These are phyloP conservation scores for Drosophila ohnishii DNA, from an alignment of 1,140 invertebrate species.

Conservation along the genomic window DNA sequence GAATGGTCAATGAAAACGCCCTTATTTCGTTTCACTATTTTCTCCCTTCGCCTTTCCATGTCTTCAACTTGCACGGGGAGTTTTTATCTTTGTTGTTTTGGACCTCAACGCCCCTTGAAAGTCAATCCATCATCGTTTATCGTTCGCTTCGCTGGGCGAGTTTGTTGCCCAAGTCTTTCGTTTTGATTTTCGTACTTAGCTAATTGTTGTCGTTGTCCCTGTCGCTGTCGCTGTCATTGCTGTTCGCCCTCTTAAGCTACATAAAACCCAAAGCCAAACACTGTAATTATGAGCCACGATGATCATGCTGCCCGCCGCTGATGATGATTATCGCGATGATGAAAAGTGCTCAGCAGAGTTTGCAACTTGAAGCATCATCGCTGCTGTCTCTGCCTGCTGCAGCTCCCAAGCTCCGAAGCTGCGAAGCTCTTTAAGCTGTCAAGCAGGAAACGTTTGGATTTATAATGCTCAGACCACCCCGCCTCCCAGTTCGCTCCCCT, in stretches of 20 bases:
- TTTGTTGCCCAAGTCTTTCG: conserved; percentile 79
- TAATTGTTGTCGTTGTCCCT: conserved; percentile 73
- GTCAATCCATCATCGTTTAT: conserved; percentile 66
- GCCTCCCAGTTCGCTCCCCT: conserved; percentile 1
- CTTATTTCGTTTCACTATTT: conserved; percentile 32
- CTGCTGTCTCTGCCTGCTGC: conserved; percentile 51
- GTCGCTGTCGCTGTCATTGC: conserved; percentile 51
- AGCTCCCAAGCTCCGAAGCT: conserved; percentile 52
- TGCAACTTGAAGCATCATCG: conserved; percentile 75
- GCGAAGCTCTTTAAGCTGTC: conserved; percentile 74
- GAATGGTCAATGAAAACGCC: conserved; percentile 40
- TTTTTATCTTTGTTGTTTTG: conserved; percentile 31
- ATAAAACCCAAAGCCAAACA: conserved; percentile 65
- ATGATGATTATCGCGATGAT: conserved; percentile 45
- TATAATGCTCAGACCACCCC: conserved; percentile 57
- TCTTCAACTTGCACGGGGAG: background rate
- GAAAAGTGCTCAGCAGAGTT: conserved; percentile 50
- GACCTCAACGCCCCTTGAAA: conserved; percentile 24
- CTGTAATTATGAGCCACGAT: conserved; percentile 72
- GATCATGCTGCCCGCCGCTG: conserved; percentile 39
- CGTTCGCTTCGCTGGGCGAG: conserved; percentile 33
- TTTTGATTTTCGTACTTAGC: conserved; percentile 76
- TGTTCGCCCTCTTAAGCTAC: conserved; percentile 61
- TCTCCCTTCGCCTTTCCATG: conserved; percentile 6
- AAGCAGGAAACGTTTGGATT: conserved; percentile 81